Base-by-base conservation (phyloP, 1,140 invertebrate species). In the Phocides pigmalion region DNA sequence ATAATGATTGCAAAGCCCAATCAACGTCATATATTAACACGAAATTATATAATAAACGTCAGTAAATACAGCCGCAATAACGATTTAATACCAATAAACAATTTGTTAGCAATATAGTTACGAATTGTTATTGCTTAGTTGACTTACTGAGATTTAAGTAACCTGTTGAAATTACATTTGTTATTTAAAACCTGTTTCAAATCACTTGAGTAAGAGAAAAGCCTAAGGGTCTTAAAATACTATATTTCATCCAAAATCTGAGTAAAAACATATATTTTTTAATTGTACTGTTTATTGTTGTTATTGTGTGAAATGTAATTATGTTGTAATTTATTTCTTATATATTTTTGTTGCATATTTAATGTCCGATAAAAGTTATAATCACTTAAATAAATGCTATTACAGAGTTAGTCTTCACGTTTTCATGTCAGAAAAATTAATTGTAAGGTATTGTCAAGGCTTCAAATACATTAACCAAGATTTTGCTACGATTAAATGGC, bases 51-150 rank as follows among this genome's bases (percentile, higher is more conserved):
- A 37, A 54, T 56, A 47, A 47, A 64, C 25, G 42, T 62, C 53
- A 71, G 66, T 70, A 73, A 73, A 77, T 75, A 76, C 59, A 49
- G 54, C 37, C 63, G 58, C 53, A 56, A 69, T 64, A 66, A 74
- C 69, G 71, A 69, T 73, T 50, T 67, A 67, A 66, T 68, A 70
- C 66, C 56, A 72, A 64, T 73, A 58, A 72, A 62, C 19, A 71
- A 72, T 66, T 61, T 54, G 68, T 66, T 47, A 35, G 61, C 16
- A 62, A 64, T 20, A 51, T 51, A 49, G 44, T 61, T 37, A 47
- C 25, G 56, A 47, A 61, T 47, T 61, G 56, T 61, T 61, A 61
- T 61, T 61, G 17, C 56, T 17, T 17, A 47, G 56, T 44, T 46
- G 56, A 61, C 56, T 47, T 47, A 47, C 56, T 47, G 25, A 59